Conservation (phyloP, 2,797 vertebrate species). For the Megalops cyprinoides region DNA sequence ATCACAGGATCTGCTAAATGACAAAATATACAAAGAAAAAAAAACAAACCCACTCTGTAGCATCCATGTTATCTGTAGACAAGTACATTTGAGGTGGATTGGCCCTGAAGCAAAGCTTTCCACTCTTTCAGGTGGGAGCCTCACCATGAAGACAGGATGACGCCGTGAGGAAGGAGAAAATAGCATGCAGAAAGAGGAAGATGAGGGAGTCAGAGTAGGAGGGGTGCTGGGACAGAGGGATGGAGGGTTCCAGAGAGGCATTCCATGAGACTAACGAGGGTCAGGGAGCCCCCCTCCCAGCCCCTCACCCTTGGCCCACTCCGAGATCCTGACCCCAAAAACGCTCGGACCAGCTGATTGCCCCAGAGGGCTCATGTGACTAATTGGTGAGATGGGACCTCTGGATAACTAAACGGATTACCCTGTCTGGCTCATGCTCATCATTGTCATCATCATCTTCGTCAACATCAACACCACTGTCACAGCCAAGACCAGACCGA, state of each 20-base stretch:
- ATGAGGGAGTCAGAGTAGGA: background rate
- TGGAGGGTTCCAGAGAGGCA: background rate
- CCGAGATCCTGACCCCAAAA: too few species aligned
- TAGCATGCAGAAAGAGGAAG: background rate
- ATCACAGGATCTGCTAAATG: too few species aligned
- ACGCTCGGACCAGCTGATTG: too few species aligned
- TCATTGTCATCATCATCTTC: background rate
- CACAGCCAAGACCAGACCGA: background rate
- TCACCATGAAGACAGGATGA: background rate
- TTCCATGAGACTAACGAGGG: background rate
- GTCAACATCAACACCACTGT: background rate
- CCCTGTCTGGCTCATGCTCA: constrained; percentile 8
- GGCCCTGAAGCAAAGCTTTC: background rate
- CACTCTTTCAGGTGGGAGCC: background rate
- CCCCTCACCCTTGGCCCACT: background rate
- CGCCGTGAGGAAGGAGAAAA: background rate
- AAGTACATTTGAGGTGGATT: background rate
- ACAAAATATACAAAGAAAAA: too few species aligned
- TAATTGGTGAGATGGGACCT: constrained; percentile 20
- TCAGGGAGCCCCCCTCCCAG: background rate
- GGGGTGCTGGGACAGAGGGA: background rate
- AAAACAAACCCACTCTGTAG: too few species aligned
- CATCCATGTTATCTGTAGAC: too few species aligned
- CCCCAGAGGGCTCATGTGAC: constrained; percentile 40
- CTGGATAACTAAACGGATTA: constrained; percentile 20